Conservation (phyloP, 2,113 vertebrate species). For the Saccopteryx bilineata region DNA sequence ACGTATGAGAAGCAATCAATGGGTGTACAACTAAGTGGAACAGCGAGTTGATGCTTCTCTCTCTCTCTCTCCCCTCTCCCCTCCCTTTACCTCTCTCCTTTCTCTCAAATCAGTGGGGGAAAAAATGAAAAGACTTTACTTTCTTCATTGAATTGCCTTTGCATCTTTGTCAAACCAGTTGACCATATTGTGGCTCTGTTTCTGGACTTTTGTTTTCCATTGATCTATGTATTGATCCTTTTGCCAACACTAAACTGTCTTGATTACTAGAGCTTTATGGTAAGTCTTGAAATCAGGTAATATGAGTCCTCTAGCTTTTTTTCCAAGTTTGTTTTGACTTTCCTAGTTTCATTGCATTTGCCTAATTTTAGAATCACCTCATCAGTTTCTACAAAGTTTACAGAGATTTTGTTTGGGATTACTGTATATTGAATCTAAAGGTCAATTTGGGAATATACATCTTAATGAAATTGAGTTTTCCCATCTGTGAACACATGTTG, state of each 20-base stretch:
- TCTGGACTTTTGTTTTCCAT: neutral
- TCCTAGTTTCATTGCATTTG: slow-evolving; percentile 5
- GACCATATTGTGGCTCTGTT: neutral
- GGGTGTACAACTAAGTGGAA: no score
- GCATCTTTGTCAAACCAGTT: neutral
- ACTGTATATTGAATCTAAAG: neutral
- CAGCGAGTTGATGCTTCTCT: no score
- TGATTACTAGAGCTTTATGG: neutral
- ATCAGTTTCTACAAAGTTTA: neutral
- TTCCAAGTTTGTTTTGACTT: slow-evolving; percentile 10
- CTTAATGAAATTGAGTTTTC: slow-evolving; percentile 10
- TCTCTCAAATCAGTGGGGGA: no score
- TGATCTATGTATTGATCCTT: neutral
- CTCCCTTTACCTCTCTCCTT: no score
- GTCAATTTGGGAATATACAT: slow-evolving; percentile 2
- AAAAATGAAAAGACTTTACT: neutral
- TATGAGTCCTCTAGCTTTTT: neutral
- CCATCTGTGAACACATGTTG: neutral
- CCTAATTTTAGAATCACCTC: slow-evolving; percentile 11
- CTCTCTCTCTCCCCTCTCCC: no score
- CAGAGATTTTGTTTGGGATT: neutral
- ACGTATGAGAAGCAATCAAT: no score
- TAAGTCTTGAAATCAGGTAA: slow-evolving; percentile 29
- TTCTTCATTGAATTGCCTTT: slow-evolving; percentile 24
- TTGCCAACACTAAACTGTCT: neutral